Percentiles rank a stretch among this genome's conserved stretches.
phyloP scores from a whole-genome alignment of 2,797 vertebrate genomes.

The Lacerta viridis region DNA sequence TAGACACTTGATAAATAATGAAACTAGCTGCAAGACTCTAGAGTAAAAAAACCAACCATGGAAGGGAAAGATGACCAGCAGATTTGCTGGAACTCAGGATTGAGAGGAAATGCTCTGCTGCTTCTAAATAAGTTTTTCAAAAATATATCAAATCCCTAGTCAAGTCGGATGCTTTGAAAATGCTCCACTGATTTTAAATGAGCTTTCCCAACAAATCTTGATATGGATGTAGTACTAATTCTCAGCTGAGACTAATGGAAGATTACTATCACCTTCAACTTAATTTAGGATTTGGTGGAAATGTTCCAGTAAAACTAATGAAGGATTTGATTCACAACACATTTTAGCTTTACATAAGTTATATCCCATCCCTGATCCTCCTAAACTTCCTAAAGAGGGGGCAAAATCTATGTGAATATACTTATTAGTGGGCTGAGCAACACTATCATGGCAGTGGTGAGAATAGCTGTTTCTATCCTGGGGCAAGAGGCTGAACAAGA shows the following conservation, averaged over 20 bases:
- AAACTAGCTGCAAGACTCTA: conserved; percentile 16
- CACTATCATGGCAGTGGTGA: not conserved
- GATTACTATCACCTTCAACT: conserved; percentile 51
- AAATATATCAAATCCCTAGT: conserved; percentile 50
- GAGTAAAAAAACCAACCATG: not conserved
- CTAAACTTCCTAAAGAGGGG: not conserved
- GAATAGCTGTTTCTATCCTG: not conserved
- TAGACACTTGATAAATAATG: not conserved
- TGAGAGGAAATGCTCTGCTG: conserved; percentile 40
- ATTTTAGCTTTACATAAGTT: conserved; percentile 25
- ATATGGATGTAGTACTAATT: conserved; percentile 53
- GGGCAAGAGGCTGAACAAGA: conserved; percentile 7
- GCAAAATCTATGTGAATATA: not conserved
- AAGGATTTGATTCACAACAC: conserved; percentile 26
- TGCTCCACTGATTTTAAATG: conserved; percentile 64
- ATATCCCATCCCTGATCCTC: conserved; percentile 10
- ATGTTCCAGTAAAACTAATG: conserved; percentile 45
- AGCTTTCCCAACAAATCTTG: conserved; percentile 57
- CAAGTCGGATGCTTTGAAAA: conserved; percentile 63
- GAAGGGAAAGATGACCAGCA: conserved; percentile 43
- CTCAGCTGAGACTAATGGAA: conserved; percentile 55
- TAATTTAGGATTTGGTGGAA: conserved; percentile 53
- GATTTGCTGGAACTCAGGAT: conserved; percentile 51
- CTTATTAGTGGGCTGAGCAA: not conserved
- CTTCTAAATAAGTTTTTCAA: conserved; percentile 54